Evolutionary conservation across 2,797 vertebrate genomes (phyloP).

Genomic region (Chelonia mydas): DNA sequence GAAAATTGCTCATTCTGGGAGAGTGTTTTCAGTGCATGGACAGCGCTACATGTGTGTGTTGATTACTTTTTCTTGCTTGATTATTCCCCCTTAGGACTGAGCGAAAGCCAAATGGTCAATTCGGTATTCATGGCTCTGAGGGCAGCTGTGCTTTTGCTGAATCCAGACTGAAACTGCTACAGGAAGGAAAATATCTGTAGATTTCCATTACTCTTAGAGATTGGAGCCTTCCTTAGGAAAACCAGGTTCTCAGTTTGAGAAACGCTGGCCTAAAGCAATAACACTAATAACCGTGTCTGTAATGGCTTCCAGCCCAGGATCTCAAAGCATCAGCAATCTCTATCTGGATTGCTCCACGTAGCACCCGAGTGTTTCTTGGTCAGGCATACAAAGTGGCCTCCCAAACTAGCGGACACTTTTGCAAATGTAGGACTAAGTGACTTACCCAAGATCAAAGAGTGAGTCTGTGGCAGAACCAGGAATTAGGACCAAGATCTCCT

Average conservation of each 20-base stretch:
- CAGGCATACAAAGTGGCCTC: background rate
- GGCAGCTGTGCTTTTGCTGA: constrained; percentile 70
- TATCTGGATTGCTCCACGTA: background rate
- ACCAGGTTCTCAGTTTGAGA: constrained; percentile 31
- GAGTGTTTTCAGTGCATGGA: constrained; percentile 13
- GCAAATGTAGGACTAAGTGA: background rate
- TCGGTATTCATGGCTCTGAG: constrained; percentile 62
- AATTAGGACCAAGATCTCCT: background rate
- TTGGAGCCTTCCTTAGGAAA: background rate
- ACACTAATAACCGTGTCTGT: background rate
- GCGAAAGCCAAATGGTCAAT: constrained; percentile 57
- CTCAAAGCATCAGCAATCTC: background rate
- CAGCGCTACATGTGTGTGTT: constrained; percentile 34
- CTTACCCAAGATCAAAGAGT: background rate
- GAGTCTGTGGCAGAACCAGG: background rate
- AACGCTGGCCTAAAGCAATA: constrained; percentile 20
- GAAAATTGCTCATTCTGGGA: constrained; percentile 11
- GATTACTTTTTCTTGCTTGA: constrained; percentile 43
- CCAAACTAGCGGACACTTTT: accelerated
- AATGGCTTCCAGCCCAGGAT: background rate
- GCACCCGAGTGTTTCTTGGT: background rate
- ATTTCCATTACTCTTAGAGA: constrained; percentile 68
- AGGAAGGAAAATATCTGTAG: constrained; percentile 62
- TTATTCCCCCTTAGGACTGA: constrained; percentile 49
- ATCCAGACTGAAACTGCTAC: constrained; percentile 59